Percentiles rank a stretch among this genome's conserved stretches.
phyloP scores from a whole-genome alignment of 2,113 vertebrate genomes.

The Aphyosemion australe region DNA sequence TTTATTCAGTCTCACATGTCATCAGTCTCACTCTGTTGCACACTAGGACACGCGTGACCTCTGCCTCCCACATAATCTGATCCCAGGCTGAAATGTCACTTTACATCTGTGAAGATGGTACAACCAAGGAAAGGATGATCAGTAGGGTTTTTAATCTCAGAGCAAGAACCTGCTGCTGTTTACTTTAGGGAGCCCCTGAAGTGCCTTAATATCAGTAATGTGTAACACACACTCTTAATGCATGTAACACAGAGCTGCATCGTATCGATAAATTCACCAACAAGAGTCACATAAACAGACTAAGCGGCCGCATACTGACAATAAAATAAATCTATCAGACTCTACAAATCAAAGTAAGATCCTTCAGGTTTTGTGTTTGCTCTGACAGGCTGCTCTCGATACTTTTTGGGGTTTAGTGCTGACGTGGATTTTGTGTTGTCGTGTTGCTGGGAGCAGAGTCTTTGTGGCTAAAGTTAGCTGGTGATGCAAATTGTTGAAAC shows the following conservation, averaged over 20 bases:
- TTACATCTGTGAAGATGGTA: not conserved
- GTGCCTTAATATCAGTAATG: too few species aligned
- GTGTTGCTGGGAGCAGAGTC: not conserved
- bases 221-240: too few species aligned
- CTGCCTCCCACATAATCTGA: slow-evolving; percentile 5
- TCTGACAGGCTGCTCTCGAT: not conserved
- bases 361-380: not conserved
- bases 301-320: too few species aligned
- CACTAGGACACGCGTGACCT: not conserved
- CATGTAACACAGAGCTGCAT: too few species aligned
- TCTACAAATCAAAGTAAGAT: not conserved
- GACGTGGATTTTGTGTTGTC: not conserved
- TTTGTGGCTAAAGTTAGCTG: not conserved
- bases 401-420: not conserved
- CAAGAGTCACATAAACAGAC: too few species aligned
- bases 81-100: not conserved
- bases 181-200: too few species aligned
- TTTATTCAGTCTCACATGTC: slow-evolving; percentile 6
- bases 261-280: too few species aligned
- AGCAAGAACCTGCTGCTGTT: too few species aligned
- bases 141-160: too few species aligned
- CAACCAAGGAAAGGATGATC: too few species aligned
- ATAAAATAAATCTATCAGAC: not conserved
- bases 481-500: not conserved
- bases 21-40: slow-evolving; percentile 6